Percentiles rank a stretch among this genome's conserved stretches.
Conservation (phyloP, 2,797 vertebrate species). For the Falco columbarius region DNA sequence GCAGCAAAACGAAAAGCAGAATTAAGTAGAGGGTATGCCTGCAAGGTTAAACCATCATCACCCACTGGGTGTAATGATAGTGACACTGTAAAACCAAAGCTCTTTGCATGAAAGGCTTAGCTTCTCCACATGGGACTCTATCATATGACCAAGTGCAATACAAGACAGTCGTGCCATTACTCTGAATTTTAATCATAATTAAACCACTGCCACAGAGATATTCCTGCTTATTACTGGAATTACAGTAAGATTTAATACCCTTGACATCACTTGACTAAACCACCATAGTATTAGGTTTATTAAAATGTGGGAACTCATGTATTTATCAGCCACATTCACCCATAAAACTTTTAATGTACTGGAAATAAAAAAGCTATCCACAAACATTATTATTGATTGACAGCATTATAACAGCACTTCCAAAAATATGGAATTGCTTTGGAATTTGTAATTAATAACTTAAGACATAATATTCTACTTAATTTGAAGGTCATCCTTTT, state of each 20-base stretch:
- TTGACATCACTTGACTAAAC: constrained; percentile 34
- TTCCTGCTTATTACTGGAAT: constrained; percentile 43
- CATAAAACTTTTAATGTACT: background rate
- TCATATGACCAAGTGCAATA: constrained; percentile 25
- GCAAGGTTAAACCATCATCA: constrained; percentile 9
- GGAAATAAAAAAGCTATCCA: background rate
- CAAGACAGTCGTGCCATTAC: background rate
- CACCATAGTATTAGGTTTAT: background rate
- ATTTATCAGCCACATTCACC: constrained; percentile 29
- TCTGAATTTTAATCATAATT: constrained; percentile 57
- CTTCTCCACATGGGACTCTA: background rate
- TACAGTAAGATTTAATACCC: constrained; percentile 42
- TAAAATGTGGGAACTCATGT: background rate
- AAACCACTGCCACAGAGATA: constrained; percentile 19
- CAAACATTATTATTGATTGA: background rate
- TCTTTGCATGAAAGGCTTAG: constrained; percentile 35
- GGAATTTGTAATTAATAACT: background rate
- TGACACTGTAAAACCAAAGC: constrained; percentile 21
- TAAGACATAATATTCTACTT: background rate
- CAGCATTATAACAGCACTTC: background rate
- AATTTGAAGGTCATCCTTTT: background rate
- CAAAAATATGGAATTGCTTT: background rate
- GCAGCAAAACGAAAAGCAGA: constrained; percentile 12
- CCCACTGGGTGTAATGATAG: background rate
- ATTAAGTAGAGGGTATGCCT: constrained; percentile 7